Evolutionary conservation across 1,140 invertebrate genomes (phyloP).

Genomic region (Bathynomus jamesi): DNA sequence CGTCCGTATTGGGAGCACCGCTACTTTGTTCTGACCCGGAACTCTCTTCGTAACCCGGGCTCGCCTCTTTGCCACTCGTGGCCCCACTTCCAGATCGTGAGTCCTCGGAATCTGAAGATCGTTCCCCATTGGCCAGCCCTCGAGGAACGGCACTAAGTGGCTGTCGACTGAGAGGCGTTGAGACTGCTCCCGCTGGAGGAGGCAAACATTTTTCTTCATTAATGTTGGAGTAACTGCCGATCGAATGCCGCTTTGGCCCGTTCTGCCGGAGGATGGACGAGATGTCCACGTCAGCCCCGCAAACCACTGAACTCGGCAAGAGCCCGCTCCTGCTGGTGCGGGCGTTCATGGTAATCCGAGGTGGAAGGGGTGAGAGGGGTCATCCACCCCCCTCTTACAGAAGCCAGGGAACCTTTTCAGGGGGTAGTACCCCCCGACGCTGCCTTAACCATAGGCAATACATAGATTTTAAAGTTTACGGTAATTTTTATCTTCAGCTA

Average conservation of each 20-base stretch:
- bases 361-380: not conserved
- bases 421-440: not conserved
- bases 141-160: conserved; percentile 12
- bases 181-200: not conserved
- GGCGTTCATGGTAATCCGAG: conserved; percentile 3
- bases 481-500: not conserved
- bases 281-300: conserved; percentile 22
- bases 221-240: conserved; percentile 16
- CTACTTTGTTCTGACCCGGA: conserved; percentile 33
- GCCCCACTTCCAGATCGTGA: conserved; percentile 28
- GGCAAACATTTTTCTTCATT: conserved; percentile 5
- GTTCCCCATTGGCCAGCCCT: conserved; percentile 27
- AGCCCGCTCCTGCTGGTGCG: conserved; percentile 35
- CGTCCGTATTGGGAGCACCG: conserved; percentile 19
- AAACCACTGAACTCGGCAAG: conserved; percentile 32
- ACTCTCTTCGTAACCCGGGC: conserved; percentile 32
- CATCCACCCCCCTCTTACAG: not conserved
- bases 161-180: not conserved
- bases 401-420: not conserved
- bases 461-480: not conserved
- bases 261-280: conserved; percentile 23
- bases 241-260: conserved; percentile 15
- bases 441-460: not conserved
- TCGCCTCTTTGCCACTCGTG: conserved; percentile 35
- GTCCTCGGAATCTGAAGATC: conserved; percentile 34